Evolutionary conservation across 2,797 vertebrate species (phyloP).

Genomic region (Tenualosa thibaudeaui): DNA sequence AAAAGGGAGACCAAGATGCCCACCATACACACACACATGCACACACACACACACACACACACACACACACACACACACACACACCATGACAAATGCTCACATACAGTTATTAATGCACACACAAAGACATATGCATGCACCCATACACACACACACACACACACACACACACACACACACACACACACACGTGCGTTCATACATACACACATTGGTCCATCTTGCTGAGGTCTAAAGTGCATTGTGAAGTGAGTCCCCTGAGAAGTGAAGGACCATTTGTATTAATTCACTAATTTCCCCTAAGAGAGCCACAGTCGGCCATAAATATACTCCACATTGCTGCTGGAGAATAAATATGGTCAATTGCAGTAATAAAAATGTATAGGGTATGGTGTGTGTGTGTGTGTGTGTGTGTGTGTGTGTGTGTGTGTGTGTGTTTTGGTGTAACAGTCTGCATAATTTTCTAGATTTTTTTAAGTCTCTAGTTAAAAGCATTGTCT

Average conservation of each 20-base stretch:
- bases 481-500: slow-evolving; percentile 49
- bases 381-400: too few relatives aligned
- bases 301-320: slow-evolving; percentile 12
- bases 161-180: slow-evolving; percentile 2
- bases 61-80: neutral
- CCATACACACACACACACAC: neutral
- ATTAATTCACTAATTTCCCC: slow-evolving; percentile 57
- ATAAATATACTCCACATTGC: neutral
- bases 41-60: neutral
- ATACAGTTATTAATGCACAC: neutral
- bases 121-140: neutral
- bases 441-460: slow-evolving; percentile 1
- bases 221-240: slow-evolving; percentile 27
- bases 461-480: slow-evolving; percentile 62
- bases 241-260: slow-evolving; percentile 14
- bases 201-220: slow-evolving; percentile 29
- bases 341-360: neutral
- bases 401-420: slow-evolving; percentile 40
- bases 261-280: slow-evolving; percentile 42
- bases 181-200: neutral
- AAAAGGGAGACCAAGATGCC: too few relatives aligned
- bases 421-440: slow-evolving; percentile 14
- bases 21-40: neutral
- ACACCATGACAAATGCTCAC: neutral
- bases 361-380: neutral